These are phyloP conservation scores for Platalea minor DNA, from an alignment of 2,797 vertebrate genomes.

Conservation along the genomic window DNA sequence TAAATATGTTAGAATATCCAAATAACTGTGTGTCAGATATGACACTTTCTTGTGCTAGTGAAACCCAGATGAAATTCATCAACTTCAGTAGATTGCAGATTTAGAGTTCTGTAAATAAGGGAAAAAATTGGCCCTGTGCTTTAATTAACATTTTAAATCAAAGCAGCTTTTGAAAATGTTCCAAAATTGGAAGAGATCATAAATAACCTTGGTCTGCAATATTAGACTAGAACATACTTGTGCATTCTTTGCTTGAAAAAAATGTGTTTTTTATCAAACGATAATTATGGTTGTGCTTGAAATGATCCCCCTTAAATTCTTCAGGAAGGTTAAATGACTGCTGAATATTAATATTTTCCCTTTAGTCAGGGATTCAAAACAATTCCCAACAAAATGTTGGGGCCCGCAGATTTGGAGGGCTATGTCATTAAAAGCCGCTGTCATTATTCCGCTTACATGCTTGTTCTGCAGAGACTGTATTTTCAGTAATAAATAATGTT, in stretches of 20 bases:
- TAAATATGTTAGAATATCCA: slow-evolving; percentile 37
- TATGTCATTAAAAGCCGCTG: slow-evolving; percentile 25
- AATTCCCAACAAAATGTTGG: background rate
- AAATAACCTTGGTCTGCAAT: slow-evolving; percentile 58
- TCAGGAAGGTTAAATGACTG: slow-evolving; percentile 40
- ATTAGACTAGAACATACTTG: slow-evolving; percentile 30
- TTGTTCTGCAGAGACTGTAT: background rate
- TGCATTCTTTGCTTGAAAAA: background rate
- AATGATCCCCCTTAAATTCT: slow-evolving; percentile 36
- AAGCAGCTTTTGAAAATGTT: slow-evolving; percentile 58
- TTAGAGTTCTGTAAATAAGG: slow-evolving; percentile 59
- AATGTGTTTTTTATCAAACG: background rate
- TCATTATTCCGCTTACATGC: background rate
- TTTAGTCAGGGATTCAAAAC: slow-evolving; percentile 17
- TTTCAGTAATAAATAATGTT: slow-evolving; percentile 59
- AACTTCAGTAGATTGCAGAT: slow-evolving; percentile 36
- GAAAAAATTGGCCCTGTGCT: slow-evolving; percentile 38
- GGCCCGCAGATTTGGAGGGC: background rate
- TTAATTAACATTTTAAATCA: slow-evolving; percentile 72
- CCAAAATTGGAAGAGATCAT: slow-evolving; percentile 41
- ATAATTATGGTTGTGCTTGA: slow-evolving; percentile 18
- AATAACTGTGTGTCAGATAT: slow-evolving; percentile 47
- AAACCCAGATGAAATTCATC: slow-evolving; percentile 64
- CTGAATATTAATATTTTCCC: slow-evolving; percentile 40
- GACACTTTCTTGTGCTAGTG: slow-evolving; percentile 24